Base-by-base conservation (phyloP, 2,797 vertebrate species). In the Amphiprion clarkii region DNA sequence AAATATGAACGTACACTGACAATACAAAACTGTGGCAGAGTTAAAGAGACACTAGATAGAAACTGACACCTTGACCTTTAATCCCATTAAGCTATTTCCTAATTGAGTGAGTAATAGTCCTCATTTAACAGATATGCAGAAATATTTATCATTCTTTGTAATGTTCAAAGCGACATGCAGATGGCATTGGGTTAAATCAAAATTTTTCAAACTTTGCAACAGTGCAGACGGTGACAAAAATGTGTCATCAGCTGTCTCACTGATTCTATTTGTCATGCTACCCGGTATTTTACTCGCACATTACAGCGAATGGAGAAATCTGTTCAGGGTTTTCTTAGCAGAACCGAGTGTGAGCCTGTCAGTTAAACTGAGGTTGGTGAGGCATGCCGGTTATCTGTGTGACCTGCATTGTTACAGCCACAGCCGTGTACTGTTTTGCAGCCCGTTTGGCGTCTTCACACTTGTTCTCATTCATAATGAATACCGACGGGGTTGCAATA, bases 391-490 rank as follows among this genome's bases (percentile, higher is more conserved):
- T 91, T 85, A 90, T 90, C 78, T 81, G 73, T 81, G 80, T 89
- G 91, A 93, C 90, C 87, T 82, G 88, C 81, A 91, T 90, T 92
- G 88, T 92, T 89, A 84, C 75, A 78, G 79, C 76, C 76, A 54
- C 79, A 81, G 81, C 74, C 77, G 65, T 83, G 82, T 75, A 80
- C 84, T 93, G 91, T 93, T 93, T 93, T 88, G 90, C 83, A 90
- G 86, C 75, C 81, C 62, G 77, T 85, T 92, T 78, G 44, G 81
- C 85, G 75, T 87, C 91, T 91, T 93, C 93, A 93, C 91, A 93
- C 94, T 94, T 94, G 93, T 95, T 95, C 92, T 91, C 87, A 94
- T 95, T 91, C 90, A 95, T 95, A 93, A 94, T 95, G 87, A 93
- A 95, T 95, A 87, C 64, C 40, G 72, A 79, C 48, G n/a, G 81